Percentiles rank a stretch among this genome's conserved stretches.
phyloP scores from a whole-genome alignment of 2,113 vertebrate genomes.

The Enhydra lutris region DNA sequence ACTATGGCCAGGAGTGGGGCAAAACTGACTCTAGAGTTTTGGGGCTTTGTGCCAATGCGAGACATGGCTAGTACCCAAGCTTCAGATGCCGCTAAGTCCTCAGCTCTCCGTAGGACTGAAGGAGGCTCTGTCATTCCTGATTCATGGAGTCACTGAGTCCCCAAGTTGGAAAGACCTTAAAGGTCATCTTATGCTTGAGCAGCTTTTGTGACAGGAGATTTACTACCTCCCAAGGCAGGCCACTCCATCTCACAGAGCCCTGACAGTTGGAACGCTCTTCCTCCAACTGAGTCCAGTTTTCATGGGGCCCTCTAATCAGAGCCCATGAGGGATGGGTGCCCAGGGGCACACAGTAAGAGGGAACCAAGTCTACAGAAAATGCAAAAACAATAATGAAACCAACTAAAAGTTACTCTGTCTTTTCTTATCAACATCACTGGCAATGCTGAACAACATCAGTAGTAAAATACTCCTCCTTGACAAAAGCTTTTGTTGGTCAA shows the following conservation, averaged over 20 bases:
- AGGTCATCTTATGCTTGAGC: slow-evolving; percentile 45
- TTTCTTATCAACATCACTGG: background rate
- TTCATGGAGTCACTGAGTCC: slow-evolving; percentile 37
- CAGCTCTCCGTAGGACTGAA: background rate
- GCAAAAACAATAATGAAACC: background rate
- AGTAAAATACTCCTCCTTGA: background rate
- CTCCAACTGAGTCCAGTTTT: background rate
- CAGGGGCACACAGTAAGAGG: background rate
- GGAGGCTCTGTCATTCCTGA: slow-evolving; percentile 30
- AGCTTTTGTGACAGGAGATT: slow-evolving; percentile 37
- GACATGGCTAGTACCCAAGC: background rate
- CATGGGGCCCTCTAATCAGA: background rate
- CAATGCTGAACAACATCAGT: background rate
- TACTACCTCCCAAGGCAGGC: background rate
- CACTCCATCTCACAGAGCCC: background rate
- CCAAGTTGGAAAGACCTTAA: slow-evolving; percentile 46
- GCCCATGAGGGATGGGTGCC: background rate
- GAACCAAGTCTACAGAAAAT: background rate
- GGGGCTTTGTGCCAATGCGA: background rate
- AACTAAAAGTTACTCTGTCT: background rate
- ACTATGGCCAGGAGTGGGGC: fast-evolving
- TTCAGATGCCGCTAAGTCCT: background rate
- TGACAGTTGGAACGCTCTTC: background rate
- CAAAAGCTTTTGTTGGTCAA: slow-evolving; percentile 10
- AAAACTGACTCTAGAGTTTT: background rate